phyloP scores from a whole-genome alignment of 2,888 invertebrate species.

The Ceriagrion tenellum region DNA sequence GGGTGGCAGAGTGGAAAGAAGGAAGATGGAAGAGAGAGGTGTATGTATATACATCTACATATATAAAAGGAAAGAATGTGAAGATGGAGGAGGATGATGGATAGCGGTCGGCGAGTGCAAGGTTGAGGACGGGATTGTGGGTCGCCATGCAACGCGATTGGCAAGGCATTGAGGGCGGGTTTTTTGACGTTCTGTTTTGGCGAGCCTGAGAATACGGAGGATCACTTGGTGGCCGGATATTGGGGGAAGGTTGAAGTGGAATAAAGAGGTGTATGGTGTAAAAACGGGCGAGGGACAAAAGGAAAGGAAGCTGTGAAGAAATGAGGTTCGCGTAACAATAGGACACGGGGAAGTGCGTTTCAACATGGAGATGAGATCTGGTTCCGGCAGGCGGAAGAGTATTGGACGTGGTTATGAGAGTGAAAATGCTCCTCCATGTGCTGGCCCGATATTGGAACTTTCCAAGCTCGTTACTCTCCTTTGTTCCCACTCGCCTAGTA shows the following conservation, averaged over 20 bases:
- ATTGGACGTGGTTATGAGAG: not conserved
- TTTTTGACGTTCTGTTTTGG: not conserved
- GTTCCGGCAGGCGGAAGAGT: not conserved
- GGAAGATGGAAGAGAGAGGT: not conserved
- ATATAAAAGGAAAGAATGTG: not conserved
- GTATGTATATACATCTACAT: not conserved
- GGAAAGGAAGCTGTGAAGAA: not conserved
- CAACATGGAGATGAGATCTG: not conserved
- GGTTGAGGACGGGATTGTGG: not conserved
- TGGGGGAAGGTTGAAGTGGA: not conserved
- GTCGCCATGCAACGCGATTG: not conserved
- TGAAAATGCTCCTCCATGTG: not conserved
- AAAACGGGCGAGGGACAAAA: not conserved
- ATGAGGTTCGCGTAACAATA: not conserved
- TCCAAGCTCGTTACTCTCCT: too few relatives aligned
- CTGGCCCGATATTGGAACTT: too few relatives aligned
- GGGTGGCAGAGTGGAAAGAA: not conserved
- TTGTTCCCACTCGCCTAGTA: too few relatives aligned
- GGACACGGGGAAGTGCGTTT: not conserved
- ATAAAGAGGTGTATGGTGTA: not conserved
- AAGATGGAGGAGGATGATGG: not conserved
- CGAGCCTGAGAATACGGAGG: not conserved
- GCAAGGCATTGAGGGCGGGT: not conserved
- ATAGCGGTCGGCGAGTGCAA: not conserved
- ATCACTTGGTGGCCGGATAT: not conserved